phyloP scores from a whole-genome alignment of 2,797 vertebrate genomes.

The Petrocephalus sullivani region DNA sequence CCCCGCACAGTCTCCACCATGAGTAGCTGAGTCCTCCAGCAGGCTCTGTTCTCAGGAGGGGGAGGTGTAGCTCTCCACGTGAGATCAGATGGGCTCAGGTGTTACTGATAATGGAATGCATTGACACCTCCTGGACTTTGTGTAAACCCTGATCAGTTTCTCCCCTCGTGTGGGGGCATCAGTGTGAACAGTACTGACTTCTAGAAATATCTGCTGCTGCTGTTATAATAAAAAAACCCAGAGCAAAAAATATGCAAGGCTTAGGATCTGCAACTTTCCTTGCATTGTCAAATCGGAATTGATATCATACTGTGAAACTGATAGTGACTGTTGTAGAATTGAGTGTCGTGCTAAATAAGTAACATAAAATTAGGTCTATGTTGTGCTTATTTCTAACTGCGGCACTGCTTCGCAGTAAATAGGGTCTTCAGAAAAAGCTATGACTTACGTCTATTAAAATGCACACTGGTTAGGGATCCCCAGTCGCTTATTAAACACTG shows the following conservation, averaged over 20 bases:
- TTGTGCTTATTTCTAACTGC: background rate
- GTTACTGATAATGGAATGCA: background rate
- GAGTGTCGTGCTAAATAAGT: background rate
- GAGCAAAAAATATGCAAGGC: background rate
- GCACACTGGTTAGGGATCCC: background rate
- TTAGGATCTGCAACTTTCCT: background rate
- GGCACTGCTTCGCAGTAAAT: background rate
- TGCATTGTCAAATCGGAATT: background rate
- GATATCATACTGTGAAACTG: background rate
- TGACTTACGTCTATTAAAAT: background rate
- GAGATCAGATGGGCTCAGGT: too few relatives aligned
- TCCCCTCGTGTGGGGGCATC: background rate
- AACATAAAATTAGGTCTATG: background rate
- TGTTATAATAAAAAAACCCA: background rate
- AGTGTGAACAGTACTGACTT: background rate
- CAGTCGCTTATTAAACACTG: background rate
- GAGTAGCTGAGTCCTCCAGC: background rate
- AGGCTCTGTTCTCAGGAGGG: background rate
- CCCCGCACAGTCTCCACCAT: background rate
- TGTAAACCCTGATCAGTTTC: background rate
- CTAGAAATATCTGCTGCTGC: too few relatives aligned
- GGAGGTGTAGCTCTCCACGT: background rate
- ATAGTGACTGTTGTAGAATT: background rate
- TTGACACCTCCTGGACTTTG: constrained; percentile 18
- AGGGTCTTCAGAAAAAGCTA: background rate